Evolutionary conservation across 2,113 vertebrate species (phyloP).

Genomic region (Herpailurus yagouaroundi): DNA sequence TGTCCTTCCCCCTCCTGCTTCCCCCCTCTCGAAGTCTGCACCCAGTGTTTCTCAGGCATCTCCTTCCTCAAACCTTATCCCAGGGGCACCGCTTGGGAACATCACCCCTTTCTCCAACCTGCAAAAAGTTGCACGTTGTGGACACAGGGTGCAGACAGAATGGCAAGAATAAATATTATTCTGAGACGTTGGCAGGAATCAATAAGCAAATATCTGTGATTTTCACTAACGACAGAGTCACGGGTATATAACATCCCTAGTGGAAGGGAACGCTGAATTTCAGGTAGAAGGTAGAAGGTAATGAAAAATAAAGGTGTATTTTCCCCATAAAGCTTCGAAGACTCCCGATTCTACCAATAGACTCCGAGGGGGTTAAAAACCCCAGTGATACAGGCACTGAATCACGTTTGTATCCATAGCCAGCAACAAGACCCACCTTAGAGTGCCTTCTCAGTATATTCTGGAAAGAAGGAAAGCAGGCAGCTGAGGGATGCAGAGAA

Average conservation of each 20-base stretch:
- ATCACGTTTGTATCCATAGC: neutral
- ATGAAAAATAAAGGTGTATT: neutral
- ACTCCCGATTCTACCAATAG: neutral
- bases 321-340: neutral
- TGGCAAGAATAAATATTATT: neutral
- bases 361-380: neutral
- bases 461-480: neutral
- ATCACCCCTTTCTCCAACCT: neutral
- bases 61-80: neutral
- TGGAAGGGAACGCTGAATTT: neutral
- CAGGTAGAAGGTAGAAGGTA: neutral
- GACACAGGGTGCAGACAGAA: neutral
- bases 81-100: no score
- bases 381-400: neutral
- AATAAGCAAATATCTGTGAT: neutral
- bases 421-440: neutral
- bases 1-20: neutral
- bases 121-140: neutral
- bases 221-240: neutral
- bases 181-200: neutral
- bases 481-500: neutral
- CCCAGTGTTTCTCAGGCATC: neutral
- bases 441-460: neutral
- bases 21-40: neutral
- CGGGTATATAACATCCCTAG: no score